A percentile compares a stretch with the other conserved stretches of the same genome.
Evolutionary conservation across 2,888 invertebrate species (phyloP).

Genomic region (Noctuana brunneofusca): DNA sequence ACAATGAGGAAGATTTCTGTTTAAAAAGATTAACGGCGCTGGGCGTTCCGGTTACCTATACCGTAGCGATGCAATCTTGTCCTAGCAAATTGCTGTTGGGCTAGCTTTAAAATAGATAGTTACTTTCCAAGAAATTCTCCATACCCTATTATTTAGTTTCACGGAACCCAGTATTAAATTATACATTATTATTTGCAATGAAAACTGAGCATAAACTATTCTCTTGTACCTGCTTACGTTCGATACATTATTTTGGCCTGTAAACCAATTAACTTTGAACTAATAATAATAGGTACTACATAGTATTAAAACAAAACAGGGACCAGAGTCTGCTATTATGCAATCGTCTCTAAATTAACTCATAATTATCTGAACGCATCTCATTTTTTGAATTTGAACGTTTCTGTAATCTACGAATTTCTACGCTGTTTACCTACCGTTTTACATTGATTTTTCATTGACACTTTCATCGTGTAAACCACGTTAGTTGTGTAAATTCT

Average conservation of each 20-base stretch:
- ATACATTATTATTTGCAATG: conserved; percentile 24
- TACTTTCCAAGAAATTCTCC: conserved; percentile 24
- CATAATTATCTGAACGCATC: no score
- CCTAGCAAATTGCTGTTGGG: conserved; percentile 29
- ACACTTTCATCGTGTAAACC: no score
- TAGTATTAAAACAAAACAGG: no score
- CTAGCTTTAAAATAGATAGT: conserved; percentile 28
- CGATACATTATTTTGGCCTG: not conserved
- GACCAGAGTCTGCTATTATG: no score
- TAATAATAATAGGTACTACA: no score
- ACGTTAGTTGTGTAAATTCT: no score
- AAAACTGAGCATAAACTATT: not conserved
- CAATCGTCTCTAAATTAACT: no score
- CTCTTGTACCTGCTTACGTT: not conserved
- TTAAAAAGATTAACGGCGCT: conserved; percentile 24
- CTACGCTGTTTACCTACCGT: no score
- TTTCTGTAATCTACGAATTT: no score
- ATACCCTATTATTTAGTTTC: conserved; percentile 28
- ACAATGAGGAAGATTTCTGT: conserved; percentile 10
- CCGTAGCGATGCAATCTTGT: conserved; percentile 30
- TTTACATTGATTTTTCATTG: no score
- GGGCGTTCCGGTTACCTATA: conserved; percentile 24
- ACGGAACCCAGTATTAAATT: conserved; percentile 18
- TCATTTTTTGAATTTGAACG: no score
- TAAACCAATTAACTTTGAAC: not conserved